Conservation (phyloP, 2,113 vertebrate genomes). For the Gila orcuttii region DNA sequence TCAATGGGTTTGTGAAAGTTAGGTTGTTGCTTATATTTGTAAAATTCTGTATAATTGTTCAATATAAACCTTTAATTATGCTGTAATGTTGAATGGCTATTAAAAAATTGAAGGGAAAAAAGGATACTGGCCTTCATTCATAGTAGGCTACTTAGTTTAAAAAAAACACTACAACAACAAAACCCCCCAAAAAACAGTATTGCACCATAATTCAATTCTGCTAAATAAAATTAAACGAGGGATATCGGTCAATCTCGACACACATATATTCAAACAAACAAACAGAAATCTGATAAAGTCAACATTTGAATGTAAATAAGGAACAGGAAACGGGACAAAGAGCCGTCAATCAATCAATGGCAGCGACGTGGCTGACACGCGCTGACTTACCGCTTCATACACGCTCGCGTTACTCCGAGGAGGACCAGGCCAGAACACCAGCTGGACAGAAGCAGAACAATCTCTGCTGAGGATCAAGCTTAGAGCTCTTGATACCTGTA, state of each 20-base stretch:
- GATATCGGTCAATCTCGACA: background rate
- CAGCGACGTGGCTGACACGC: background rate
- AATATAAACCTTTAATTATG: too few relatives aligned
- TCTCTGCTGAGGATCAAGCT: background rate
- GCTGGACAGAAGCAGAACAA: too few relatives aligned
- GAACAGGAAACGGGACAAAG: background rate
- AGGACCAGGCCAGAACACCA: too few relatives aligned
- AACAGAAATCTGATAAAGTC: background rate
- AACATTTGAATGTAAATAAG: background rate
- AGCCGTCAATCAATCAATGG: background rate
- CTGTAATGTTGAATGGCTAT: too few relatives aligned
- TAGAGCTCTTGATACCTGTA: background rate
- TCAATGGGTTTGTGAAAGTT: too few relatives aligned
- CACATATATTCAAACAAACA: background rate
- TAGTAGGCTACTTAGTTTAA: too few relatives aligned
- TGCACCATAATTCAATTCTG: background rate
- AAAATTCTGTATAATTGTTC: too few relatives aligned
- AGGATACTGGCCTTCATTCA: too few relatives aligned
- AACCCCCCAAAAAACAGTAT: too few relatives aligned
- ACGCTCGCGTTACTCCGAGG: background rate
- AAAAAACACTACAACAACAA: too few relatives aligned
- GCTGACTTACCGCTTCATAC: constrained; percentile 8
- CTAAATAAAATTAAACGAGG: background rate
- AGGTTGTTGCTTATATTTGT: too few relatives aligned
- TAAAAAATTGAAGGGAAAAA: too few relatives aligned